A percentile compares a stretch with the other conserved stretches of the same genome.
phyloP scores from a whole-genome alignment of 2,797 vertebrate genomes.

The Melanotaenia boesemani region DNA sequence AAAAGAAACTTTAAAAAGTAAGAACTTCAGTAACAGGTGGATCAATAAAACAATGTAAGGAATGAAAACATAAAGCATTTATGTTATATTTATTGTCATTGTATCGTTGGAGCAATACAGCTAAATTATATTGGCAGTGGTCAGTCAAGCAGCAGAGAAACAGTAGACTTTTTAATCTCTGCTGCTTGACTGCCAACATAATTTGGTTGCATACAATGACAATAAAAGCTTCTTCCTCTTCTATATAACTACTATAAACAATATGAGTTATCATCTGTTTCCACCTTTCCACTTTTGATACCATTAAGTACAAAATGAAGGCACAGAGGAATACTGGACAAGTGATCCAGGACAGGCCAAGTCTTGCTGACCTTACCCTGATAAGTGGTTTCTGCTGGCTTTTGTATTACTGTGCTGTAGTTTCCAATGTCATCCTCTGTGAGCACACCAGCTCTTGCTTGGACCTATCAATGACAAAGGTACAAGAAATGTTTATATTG shows the following conservation, averaged over 20 bases:
- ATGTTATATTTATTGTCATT: background rate
- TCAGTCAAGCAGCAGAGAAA: background rate
- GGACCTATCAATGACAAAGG: constrained; percentile 81
- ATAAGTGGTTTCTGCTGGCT: constrained; percentile 90
- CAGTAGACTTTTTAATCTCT: background rate
- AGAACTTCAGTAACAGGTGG: background rate
- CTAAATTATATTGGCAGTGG: too few species aligned
- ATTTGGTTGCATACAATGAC: background rate
- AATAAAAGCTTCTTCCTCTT: background rate
- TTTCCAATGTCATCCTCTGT: constrained; percentile 93
- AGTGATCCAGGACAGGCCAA: background rate
- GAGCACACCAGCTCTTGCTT: constrained; percentile 88
- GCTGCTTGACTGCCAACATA: too few species aligned
- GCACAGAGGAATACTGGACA: background rate
- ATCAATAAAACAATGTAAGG: constrained; percentile 4
- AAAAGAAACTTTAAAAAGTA: background rate
- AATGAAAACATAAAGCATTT: background rate
- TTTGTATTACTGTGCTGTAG: constrained; percentile 89
- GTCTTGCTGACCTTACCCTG: constrained; percentile 84
- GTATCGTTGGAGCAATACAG: background rate
- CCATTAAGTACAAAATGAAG: background rate
- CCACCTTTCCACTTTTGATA: background rate
- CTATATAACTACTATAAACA: background rate
- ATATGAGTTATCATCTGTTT: background rate
- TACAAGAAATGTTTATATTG: background rate